Percentiles rank a stretch among this genome's conserved stretches.
Evolutionary conservation across 2,113 vertebrate genomes (phyloP).

Genomic region (Acinonyx jubatus): DNA sequence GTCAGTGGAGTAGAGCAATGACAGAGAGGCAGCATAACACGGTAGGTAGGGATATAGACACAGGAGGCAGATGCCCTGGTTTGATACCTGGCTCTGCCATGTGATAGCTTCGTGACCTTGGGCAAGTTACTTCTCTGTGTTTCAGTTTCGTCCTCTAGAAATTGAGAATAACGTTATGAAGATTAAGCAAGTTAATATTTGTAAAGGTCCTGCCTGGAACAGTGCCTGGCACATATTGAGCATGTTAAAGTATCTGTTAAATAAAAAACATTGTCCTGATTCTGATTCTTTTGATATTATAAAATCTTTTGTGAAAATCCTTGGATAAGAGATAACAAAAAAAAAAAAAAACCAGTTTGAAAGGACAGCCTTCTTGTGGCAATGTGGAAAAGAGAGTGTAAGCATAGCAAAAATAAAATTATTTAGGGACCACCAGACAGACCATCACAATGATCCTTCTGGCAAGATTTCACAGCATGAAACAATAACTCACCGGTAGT

Average conservation of each 20-base stretch:
- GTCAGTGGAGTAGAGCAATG: not conserved
- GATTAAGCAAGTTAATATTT: conserved; percentile 7
- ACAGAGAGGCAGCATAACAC: not conserved
- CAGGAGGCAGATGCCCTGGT: not conserved
- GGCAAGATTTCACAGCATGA: not conserved
- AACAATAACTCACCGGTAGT: conserved; percentile 9
- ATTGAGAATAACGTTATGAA: conserved; percentile 21
- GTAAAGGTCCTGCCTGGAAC: not conserved
- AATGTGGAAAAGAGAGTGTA: conserved; percentile 50
- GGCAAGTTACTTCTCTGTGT: not conserved
- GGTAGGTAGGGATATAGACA: not conserved
- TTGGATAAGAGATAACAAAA: not conserved
- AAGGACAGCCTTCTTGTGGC: conserved; percentile 26
- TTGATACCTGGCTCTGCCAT: not conserved
- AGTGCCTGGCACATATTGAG: not conserved
- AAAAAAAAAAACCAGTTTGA: not conserved
- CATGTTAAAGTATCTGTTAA: not conserved
- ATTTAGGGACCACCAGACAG: not conserved
- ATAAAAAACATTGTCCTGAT: not conserved
- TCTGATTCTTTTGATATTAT: conserved; percentile 25
- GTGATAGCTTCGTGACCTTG: not conserved
- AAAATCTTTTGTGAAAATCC: conserved; percentile 51
- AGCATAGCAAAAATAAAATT: conserved; percentile 50
- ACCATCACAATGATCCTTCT: conserved; percentile 25
- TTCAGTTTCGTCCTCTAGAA: not conserved